These are phyloP conservation scores for Acanthurus tractus DNA, from an alignment of 2,797 vertebrate genomes.

Conservation along the genomic window DNA sequence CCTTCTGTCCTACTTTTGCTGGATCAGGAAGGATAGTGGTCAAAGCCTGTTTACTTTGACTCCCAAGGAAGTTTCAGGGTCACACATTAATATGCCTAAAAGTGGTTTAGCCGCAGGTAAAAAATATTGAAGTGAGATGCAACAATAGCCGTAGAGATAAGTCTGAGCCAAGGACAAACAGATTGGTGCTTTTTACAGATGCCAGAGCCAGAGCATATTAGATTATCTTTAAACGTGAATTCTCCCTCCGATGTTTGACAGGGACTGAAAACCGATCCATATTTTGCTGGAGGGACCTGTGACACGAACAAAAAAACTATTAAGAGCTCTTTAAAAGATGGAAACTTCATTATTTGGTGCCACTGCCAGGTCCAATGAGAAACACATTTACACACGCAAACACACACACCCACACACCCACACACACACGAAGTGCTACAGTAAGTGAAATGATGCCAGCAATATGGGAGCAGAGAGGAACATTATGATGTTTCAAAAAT, in stretches of 20 bases:
- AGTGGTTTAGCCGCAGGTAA: constrained; percentile 66
- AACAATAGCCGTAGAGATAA: constrained; percentile 73
- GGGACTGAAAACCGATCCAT: constrained; percentile 61
- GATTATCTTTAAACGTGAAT: constrained; percentile 77
- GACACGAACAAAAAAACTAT: constrained; percentile 37
- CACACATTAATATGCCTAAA: constrained; percentile 77
- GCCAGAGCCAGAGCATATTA: constrained; percentile 67
- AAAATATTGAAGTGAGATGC: constrained; percentile 74
- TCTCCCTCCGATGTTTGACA: constrained; percentile 52
- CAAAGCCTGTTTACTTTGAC: constrained; percentile 62
- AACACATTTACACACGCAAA: neutral
- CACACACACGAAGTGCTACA: neutral
- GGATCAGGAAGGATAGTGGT: constrained; percentile 35
- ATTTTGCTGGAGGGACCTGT: constrained; percentile 55
- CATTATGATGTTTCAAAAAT: neutral
- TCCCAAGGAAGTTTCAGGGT: constrained; percentile 73
- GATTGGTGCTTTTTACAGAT: constrained; percentile 64
- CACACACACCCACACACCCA: neutral
- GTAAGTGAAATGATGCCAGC: neutral
- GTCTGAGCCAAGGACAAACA: constrained; percentile 78
- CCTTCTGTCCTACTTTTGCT: constrained; percentile 9
- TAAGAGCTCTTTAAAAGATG: constrained; percentile 45
- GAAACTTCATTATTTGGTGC: constrained; percentile 47
- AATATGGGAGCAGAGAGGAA: neutral
- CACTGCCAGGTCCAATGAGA: constrained; percentile 26